phyloP scores from a whole-genome alignment of 2,888 invertebrate genomes.

The Aricia artaxerxes region DNA sequence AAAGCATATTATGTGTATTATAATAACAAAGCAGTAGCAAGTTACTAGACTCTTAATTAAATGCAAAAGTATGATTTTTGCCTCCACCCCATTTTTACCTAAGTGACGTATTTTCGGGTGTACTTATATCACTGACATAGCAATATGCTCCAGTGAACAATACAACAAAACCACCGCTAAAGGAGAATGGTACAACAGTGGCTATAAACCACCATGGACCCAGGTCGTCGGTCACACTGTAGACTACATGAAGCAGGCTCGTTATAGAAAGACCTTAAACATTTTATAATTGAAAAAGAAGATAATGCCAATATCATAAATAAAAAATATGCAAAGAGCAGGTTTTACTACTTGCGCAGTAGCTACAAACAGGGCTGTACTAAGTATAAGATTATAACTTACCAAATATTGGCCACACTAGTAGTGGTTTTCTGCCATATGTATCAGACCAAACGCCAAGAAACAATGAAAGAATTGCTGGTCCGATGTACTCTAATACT shows the following conservation, averaged over 20 bases:
- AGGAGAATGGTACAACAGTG: conserved; percentile 77
- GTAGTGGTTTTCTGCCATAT: conserved; percentile 86
- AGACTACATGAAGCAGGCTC: conserved; percentile 58
- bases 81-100: conserved; percentile 60
- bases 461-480: conserved; percentile 85
- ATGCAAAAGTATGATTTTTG: neutral
- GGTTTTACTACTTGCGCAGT: neutral
- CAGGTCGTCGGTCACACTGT: conserved; percentile 56
- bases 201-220: conserved; percentile 78
- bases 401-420: conserved; percentile 83
- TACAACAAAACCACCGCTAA: conserved; percentile 82
- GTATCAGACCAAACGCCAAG: conserved; percentile 91
- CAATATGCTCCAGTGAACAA: conserved; percentile 83
- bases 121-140: conserved; percentile 84
- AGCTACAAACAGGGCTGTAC: neutral
- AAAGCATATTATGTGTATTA: too few species aligned
- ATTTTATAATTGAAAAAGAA: neutral
- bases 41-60: neutral
- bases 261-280: conserved; percentile 61
- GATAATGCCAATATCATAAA: neutral
- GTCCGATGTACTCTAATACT: conserved; percentile 83
- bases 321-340: neutral
- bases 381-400: conserved; percentile 44
- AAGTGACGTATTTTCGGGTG: conserved; percentile 79
- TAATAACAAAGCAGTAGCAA: neutral